Evolutionary conservation across 2,888 invertebrate genomes (phyloP), one percentile per base, ranked within the genome.

Genomic region (Trachelus stipa): DNA sequence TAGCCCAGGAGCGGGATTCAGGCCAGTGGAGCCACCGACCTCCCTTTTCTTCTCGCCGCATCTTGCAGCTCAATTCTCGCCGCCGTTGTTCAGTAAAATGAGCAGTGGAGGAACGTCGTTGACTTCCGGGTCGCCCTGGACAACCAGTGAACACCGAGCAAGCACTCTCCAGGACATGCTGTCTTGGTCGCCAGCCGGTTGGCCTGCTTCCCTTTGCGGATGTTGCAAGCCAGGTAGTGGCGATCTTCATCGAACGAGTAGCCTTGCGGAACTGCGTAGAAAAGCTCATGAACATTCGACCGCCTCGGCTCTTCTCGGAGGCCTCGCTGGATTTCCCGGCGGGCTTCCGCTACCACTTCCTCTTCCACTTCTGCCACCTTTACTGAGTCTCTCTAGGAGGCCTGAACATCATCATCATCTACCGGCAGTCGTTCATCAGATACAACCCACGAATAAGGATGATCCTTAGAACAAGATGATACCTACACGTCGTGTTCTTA

Each of bases 201-300:
- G 91, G 90, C 90, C 90, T 1, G 83, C 83, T 11, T 84, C 87
- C 3, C 76, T 87, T 31, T 89, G 89, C 83, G 87, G 87, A 11
- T 88, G 88, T 71, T 89, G 89, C 83, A 88, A 88, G 40, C 86
- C 87, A 23, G 37, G 84, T 93, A 93, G 84, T 90, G 92, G 79
- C 89, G 93, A 86, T 91, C 93, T 85, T 15, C 91, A 91, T 78
- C 86, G 91, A 73, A 90, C 82, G 82, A 95, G 96, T 85, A 98
- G 97, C 91, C 97, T 98, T 33, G 98, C 98, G 0, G 98, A 98
- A 87, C 93, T 98, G 73, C 93, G 98, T 11, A 94, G 98, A 77
- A 98, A 98, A 90, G 98, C 98, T 1, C 97, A 98, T 91, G 98
- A 98, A 90, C 98, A 98, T 91, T 97, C 98, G 1, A 98, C 98